A percentile compares a stretch with the other conserved stretches of the same genome.
phyloP scores from a whole-genome alignment of 2,113 vertebrate species.

The Notechis scutatus region DNA sequence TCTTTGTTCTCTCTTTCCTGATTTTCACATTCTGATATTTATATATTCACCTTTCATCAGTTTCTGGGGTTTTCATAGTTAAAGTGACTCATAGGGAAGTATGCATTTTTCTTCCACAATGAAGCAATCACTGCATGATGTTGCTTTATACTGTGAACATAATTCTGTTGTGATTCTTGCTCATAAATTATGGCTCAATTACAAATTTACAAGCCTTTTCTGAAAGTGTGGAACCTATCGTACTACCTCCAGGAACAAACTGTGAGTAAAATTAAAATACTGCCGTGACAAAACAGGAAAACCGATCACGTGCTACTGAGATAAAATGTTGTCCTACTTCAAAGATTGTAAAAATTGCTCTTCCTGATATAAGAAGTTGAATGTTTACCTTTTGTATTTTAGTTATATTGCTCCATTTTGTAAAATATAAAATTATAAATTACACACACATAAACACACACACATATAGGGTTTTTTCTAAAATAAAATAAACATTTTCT shows the following conservation, averaged over 20 bases:
- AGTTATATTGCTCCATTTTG: neutral
- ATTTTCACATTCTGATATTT: neutral
- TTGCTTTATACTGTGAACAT: neutral
- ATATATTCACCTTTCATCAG: neutral
- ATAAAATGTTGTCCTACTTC: neutral
- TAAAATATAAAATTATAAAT: too few relatives aligned
- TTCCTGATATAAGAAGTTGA: neutral
- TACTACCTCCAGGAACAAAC: neutral
- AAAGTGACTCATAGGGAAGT: neutral
- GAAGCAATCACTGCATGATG: neutral
- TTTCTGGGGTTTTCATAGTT: neutral
- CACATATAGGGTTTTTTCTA: neutral
- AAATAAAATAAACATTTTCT: neutral
- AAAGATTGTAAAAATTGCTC: neutral
- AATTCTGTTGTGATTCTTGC: slow-evolving; percentile 17
- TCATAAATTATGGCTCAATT: slow-evolving; percentile 15
- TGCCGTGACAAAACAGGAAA: neutral
- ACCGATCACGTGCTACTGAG: neutral
- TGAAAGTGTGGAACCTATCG: neutral
- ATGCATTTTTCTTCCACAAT: neutral
- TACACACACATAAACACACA: too few relatives aligned
- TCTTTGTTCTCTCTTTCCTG: neutral
- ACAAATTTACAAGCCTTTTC: neutral
- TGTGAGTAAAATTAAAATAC: slow-evolving; percentile 3
- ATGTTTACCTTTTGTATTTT: neutral